Evolutionary conservation across 2,113 vertebrate species (phyloP).

Genomic region (Puffinus mauretanicus): DNA sequence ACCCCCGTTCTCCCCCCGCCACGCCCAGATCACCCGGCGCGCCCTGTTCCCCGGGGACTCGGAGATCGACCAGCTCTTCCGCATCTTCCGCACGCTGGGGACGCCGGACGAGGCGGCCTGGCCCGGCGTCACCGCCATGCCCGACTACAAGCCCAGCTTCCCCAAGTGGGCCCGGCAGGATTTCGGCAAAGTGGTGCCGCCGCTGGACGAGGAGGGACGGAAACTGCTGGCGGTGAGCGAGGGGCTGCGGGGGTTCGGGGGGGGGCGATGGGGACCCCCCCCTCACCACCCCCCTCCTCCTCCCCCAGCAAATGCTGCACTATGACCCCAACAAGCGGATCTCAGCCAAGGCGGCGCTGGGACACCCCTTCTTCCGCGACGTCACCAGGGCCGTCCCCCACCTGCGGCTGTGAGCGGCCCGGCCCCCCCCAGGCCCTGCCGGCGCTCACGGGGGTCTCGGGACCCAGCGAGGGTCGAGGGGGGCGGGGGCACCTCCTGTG

Average conservation of each 20-base stretch:
- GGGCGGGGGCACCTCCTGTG: neutral
- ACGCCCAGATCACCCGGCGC: conserved; percentile 57
- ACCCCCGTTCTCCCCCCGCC: too few species aligned
- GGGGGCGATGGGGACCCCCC: neutral
- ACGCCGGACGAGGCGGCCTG: conserved; percentile 89
- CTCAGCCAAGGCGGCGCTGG: conserved; percentile 90
- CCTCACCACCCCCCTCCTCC: neutral
- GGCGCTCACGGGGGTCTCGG: neutral
- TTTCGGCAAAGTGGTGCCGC: conserved; percentile 88
- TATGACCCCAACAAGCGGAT: conserved; percentile 94
- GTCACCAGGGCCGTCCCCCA: conserved; percentile 88
- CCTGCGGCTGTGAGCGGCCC: conserved; percentile 80
- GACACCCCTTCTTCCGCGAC: conserved; percentile 91
- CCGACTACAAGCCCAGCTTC: conserved; percentile 94
- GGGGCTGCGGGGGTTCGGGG: too few species aligned
- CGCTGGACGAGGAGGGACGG: conserved; percentile 88
- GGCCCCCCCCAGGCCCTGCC: neutral
- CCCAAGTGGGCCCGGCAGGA: conserved; percentile 93
- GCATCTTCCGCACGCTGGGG: conserved; percentile 93
- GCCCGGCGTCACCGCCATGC: conserved; percentile 93
- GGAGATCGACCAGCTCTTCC: conserved; percentile 92
- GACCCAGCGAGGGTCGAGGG: too few species aligned
- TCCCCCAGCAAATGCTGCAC: conserved; percentile 88
- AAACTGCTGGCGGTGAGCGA: conserved; percentile 86
- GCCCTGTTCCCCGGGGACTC: conserved; percentile 94